Percentiles rank a stretch among this genome's conserved stretches.
Conservation (phyloP, 2,888 invertebrate species). For the Philereme transversata region DNA sequence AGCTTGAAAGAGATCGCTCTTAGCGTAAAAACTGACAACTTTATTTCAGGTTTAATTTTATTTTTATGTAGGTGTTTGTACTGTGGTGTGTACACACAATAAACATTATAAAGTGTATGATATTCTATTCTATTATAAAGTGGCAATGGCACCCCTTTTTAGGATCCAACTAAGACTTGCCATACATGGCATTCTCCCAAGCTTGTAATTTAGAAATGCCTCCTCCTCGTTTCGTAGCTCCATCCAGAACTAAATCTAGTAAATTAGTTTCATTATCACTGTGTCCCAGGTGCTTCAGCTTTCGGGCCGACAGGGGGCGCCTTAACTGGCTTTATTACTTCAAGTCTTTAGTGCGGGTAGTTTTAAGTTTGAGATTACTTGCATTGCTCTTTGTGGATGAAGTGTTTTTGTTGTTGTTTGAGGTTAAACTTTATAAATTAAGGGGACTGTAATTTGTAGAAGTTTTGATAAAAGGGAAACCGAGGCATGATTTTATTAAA, state of each 20-base stretch:
- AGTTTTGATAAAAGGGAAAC: too few relatives aligned
- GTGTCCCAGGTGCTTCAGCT: conserved; percentile 57
- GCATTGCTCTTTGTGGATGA: conserved; percentile 40
- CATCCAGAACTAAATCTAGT: conserved; percentile 50
- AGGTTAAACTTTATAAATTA: neutral
- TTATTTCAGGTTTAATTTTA: too few relatives aligned
- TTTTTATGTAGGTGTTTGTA: too few relatives aligned
- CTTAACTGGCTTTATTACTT: conserved; percentile 57
- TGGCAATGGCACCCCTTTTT: too few relatives aligned
- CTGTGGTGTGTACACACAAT: too few relatives aligned
- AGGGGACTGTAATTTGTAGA: too few relatives aligned
- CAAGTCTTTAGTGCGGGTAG: conserved; percentile 53
- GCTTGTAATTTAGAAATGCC: conserved; percentile 16
- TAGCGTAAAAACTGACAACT: too few relatives aligned
- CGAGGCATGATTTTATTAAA: too few relatives aligned
- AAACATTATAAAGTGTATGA: too few relatives aligned
- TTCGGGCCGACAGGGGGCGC: conserved; percentile 38
- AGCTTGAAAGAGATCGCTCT: too few relatives aligned
- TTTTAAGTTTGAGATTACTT: conserved; percentile 49
- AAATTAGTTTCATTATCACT: conserved; percentile 65
- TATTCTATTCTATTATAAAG: too few relatives aligned
- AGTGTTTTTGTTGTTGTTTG: conserved; percentile 35
- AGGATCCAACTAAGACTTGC: too few relatives aligned
- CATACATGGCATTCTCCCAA: neutral
- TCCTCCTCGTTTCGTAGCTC: conserved; percentile 29